Base-by-base conservation (phyloP, 2,113 vertebrate genomes). In the Hucho hucho region DNA sequence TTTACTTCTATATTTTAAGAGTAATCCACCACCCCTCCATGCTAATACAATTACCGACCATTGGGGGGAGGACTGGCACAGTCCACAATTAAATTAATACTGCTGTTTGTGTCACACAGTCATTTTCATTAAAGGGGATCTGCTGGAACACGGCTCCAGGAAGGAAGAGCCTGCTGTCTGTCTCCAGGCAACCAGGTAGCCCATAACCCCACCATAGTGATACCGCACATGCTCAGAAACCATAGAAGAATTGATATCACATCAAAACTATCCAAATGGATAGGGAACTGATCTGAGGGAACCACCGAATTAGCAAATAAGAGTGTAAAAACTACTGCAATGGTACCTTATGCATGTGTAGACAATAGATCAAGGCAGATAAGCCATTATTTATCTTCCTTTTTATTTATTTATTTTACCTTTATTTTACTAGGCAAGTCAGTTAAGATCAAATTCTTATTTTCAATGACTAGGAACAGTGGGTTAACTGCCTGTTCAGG, bases 141-240 rank as follows among this genome's bases (percentile, higher is more conserved):
- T 65, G 72, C 64, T 75, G 69, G 67, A 78, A 78, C 43, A 73
- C 64, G 26, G 64, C 37, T 76, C 75, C 49, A 25, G 25, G 28
- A 75, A 28, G 70, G 16, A 74, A 78, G 68, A 78, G 75, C 77
- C 70, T 14, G 74, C 64, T 85, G 70, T 43, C 65, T 70, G 83
- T 85, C 63, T 76, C 80, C 65, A 72, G 69, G 80, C 83, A 85
- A 85, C 80, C 47, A 22, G 59, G 59, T 47, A 46, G 25, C 61
- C 49, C 43, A 53, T 61, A 79, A 74, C 61, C 58, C n/a, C 26
- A n/a, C 69, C 43, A 46, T 24, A 74, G 76, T 68, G 64, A 24
- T 68, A 76, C 66, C 46, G 49, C 59, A 66, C 37, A 18, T 37
- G 29, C 37, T 67, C 69, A 70, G 59, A 75, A 69, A 64, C 75